phyloP scores from a whole-genome alignment of 2,113 vertebrate genomes.

The Corythornis cristatus region DNA sequence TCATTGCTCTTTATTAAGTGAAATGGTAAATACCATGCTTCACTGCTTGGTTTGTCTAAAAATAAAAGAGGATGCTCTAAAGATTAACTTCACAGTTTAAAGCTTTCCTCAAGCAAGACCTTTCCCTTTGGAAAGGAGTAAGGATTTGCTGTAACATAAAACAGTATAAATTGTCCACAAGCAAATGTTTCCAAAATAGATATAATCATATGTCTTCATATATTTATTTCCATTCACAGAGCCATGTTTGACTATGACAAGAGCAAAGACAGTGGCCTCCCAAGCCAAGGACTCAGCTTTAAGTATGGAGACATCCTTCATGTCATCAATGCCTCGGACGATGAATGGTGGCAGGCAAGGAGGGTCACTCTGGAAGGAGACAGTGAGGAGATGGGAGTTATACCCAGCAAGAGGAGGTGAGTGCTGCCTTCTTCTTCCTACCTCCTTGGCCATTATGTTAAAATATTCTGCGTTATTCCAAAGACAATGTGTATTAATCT shows the following conservation, averaged over 20 bases:
- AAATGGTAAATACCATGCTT: neutral
- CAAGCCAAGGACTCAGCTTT: slow-evolving; percentile 97
- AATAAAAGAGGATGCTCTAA: neutral
- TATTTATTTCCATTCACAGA: slow-evolving; percentile 71
- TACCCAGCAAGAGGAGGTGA: slow-evolving; percentile 96
- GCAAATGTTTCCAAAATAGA: neutral
- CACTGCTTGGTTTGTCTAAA: neutral
- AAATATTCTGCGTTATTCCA: neutral
- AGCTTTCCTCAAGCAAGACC: neutral
- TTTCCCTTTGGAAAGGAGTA: neutral
- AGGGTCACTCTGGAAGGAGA: slow-evolving; percentile 90
- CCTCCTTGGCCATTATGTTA: neutral
- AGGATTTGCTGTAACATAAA: neutral
- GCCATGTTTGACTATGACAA: slow-evolving; percentile 97
- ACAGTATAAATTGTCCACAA: neutral
- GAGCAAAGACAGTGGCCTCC: slow-evolving; percentile 94
- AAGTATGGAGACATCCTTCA: slow-evolving; percentile 95
- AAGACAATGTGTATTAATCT: neutral
- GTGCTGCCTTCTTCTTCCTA: neutral
- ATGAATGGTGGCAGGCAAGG: slow-evolving; percentile 98
- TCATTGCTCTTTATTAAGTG: neutral
- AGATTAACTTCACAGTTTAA: neutral
- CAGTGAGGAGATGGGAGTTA: slow-evolving; percentile 97
- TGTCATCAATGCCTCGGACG: slow-evolving; percentile 94
- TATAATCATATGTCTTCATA: neutral